Percentiles rank a stretch among this genome's conserved stretches.
Conservation (phyloP, 2,113 vertebrate species). For the Dicrurus megarhynchus region DNA sequence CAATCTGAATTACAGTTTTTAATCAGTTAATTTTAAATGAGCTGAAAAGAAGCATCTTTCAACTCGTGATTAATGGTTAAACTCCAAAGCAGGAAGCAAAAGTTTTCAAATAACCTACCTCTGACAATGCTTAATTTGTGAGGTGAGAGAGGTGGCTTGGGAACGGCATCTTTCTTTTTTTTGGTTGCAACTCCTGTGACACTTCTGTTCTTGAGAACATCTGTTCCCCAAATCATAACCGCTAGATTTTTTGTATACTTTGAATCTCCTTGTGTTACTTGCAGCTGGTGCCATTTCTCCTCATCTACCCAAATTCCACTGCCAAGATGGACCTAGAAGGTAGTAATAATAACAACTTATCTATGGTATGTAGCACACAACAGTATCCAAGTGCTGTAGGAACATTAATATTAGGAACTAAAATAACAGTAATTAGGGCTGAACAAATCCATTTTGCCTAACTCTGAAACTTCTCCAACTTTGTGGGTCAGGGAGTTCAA, state of each 20-base stretch:
- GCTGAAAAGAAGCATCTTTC: conserved; percentile 54
- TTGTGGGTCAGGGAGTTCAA: conserved; percentile 34
- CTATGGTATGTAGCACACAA: conserved; percentile 61
- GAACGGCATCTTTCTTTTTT: conserved; percentile 98
- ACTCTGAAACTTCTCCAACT: conserved; percentile 49
- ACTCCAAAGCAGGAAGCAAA: conserved; percentile 67
- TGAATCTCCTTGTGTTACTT: conserved; percentile 98
- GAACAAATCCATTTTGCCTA: conserved; percentile 59
- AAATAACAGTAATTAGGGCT: conserved; percentile 60
- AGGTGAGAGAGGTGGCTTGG: conserved; percentile 96
- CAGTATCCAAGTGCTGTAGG: conserved; percentile 66
- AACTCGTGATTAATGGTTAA: conserved; percentile 61
- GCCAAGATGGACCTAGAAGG: conserved; percentile 91
- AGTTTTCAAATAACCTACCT: conserved; percentile 82
- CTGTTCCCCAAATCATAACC: conserved; percentile 99
- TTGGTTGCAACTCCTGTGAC: conserved; percentile 98
- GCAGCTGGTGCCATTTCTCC: conserved; percentile 98
- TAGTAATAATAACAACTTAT: conserved; percentile 68
- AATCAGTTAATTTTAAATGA: conserved; percentile 64
- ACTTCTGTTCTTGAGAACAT: conserved; percentile 98
- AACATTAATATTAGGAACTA: conserved; percentile 62
- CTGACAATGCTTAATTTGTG: conserved; percentile 98
- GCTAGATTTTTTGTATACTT: conserved; percentile 99
- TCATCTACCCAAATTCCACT: conserved; percentile 99
- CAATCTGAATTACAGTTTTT: conserved; percentile 40